Evolutionary conservation across 1,140 invertebrate genomes (phyloP).

Genomic region (Bombus vancouverensis): DNA sequence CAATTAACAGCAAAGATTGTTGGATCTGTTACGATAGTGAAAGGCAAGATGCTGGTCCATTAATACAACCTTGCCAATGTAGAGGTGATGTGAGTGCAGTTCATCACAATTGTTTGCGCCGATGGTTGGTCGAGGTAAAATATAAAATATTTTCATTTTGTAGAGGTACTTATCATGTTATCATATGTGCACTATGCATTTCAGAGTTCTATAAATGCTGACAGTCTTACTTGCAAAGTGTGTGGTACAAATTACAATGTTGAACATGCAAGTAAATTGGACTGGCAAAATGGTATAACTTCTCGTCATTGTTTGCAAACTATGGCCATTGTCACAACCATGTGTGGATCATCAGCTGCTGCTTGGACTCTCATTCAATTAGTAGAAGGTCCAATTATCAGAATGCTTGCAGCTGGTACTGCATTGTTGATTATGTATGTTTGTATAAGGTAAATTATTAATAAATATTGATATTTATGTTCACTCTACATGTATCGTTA

Average conservation of each 20-base stretch:
- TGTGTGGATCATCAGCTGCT: slow-evolving; percentile 88
- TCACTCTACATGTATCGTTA: background rate
- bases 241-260: slow-evolving; percentile 90
- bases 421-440: slow-evolving; percentile 92
- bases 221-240: slow-evolving; percentile 90
- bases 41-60: slow-evolving; percentile 87
- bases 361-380: slow-evolving; percentile 93
- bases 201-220: slow-evolving; percentile 86
- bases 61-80: slow-evolving; percentile 95
- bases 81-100: slow-evolving; percentile 94
- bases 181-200: slow-evolving; percentile 60
- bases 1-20: slow-evolving; percentile 87
- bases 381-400: slow-evolving; percentile 89
- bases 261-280: slow-evolving; percentile 87
- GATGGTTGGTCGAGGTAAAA: slow-evolving; percentile 91
- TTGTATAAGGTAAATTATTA: slow-evolving; percentile 87
- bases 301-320: slow-evolving; percentile 91
- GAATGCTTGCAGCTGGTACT: slow-evolving; percentile 90
- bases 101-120: slow-evolving; percentile 95
- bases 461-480: background rate
- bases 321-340: slow-evolving; percentile 85
- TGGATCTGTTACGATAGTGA: slow-evolving; percentile 97
- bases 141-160: slow-evolving; percentile 44
- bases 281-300: slow-evolving; percentile 92
- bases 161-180: background rate